Evolutionary conservation across 1,140 invertebrate species (phyloP).

Genomic region (Bombus turneri): DNA sequence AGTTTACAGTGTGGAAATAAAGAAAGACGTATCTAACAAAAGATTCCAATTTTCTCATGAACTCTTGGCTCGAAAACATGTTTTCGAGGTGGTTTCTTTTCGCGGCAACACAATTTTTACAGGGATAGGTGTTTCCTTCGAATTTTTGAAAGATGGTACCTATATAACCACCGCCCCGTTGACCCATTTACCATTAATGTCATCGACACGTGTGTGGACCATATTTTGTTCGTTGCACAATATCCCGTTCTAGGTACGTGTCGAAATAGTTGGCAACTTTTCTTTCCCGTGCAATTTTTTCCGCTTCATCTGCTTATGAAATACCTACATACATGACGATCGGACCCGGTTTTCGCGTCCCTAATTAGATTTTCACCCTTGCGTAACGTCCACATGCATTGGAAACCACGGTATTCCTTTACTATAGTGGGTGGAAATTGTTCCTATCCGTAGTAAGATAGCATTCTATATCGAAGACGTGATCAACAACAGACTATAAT

Average conservation of each 20-base stretch:
- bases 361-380: neutral
- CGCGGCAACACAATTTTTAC: neutral
- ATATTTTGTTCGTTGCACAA: slow-evolving; percentile 8
- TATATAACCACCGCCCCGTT: neutral
- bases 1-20: neutral
- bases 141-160: slow-evolving; percentile 3
- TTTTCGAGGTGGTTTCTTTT: neutral
- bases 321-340: neutral
- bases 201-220: neutral
- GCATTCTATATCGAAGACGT: slow-evolving; percentile 50
- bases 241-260: neutral
- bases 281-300: neutral
- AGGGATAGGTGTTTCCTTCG: neutral
- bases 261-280: slow-evolving; percentile 10
- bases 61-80: neutral
- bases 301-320: neutral
- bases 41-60: neutral
- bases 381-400: neutral
- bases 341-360: slow-evolving; percentile 10
- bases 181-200: slow-evolving; percentile 29
- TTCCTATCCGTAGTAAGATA: slow-evolving; percentile 5
- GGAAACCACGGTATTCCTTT: neutral
- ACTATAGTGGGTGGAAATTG: slow-evolving; percentile 25
- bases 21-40: neutral
- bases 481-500: slow-evolving; percentile 52